phyloP scores from a whole-genome alignment of 2,888 invertebrate species.

The Resseliella maxima region DNA sequence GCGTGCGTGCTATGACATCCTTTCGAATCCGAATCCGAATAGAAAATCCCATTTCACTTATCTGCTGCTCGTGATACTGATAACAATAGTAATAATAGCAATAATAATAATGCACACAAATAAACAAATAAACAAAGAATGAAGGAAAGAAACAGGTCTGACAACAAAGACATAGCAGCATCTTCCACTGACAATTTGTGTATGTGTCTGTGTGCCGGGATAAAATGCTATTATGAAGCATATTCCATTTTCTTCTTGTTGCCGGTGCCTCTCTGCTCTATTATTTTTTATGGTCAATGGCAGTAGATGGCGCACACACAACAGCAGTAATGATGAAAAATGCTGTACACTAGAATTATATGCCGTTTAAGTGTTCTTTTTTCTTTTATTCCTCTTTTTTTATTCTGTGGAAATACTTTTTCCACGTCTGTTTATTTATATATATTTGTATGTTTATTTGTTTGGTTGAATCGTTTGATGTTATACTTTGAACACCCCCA shows the following conservation, averaged over 20 bases:
- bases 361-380: background rate
- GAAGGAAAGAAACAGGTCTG: too few species aligned
- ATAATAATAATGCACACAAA: conserved; percentile 34
- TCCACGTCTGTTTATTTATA: background rate
- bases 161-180: conserved; percentile 16
- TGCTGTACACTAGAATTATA: background rate
- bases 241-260: conserved; percentile 16
- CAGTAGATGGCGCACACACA: background rate
- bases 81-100: conserved; percentile 28
- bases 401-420: background rate
- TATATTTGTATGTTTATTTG: background rate
- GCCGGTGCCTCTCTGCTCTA: background rate
- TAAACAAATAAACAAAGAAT: background rate
- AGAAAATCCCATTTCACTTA: conserved; percentile 33
- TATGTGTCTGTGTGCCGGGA: background rate
- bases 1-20: conserved; percentile 38
- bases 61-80: conserved; percentile 23
- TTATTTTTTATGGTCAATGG: conserved; percentile 28
- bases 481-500: background rate
- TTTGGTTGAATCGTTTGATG: conserved; percentile 22
- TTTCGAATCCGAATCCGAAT: background rate
- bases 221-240: conserved; percentile 23
- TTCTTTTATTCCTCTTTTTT: background rate
- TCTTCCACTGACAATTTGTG: background rate
- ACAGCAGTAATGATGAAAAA: conserved; percentile 11